Conservation (phyloP, 2,797 vertebrate genomes). For the Falco peregrinus region DNA sequence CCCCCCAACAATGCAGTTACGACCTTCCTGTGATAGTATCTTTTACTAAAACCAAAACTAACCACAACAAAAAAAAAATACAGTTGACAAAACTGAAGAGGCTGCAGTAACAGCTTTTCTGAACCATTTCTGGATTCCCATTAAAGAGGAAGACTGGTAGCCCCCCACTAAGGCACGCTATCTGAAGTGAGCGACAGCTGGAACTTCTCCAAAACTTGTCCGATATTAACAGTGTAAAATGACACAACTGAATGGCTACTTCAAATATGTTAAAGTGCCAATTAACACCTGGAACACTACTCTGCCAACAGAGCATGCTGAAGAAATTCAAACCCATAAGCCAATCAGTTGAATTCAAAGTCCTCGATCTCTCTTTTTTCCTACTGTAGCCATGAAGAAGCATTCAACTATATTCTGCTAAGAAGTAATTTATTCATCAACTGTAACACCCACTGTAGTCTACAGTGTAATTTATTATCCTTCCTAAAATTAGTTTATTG, state of each 20-base stretch:
- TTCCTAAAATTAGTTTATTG: not conserved
- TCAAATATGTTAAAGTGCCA: not conserved
- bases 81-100: not conserved
- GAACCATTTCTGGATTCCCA: not conserved
- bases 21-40: not conserved
- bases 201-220: not conserved
- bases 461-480: not conserved
- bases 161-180: not conserved
- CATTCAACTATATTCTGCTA: fast-evolving
- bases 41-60: not conserved
- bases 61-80: not conserved
- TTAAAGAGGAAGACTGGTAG: not conserved
- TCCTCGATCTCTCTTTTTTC: not conserved
- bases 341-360: not conserved
- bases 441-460: not conserved
- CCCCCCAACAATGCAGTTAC: not conserved
- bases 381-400: not conserved
- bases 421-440: not conserved
- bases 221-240: not conserved
- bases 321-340: not conserved
- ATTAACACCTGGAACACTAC: not conserved
- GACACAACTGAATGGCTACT: not conserved
- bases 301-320: not conserved
- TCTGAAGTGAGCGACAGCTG: not conserved
- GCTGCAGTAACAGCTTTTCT: not conserved